These are phyloP conservation scores for Rattus norvegicus DNA, from an alignment of 2,113 vertebrate genomes.

Conservation along the genomic window DNA sequence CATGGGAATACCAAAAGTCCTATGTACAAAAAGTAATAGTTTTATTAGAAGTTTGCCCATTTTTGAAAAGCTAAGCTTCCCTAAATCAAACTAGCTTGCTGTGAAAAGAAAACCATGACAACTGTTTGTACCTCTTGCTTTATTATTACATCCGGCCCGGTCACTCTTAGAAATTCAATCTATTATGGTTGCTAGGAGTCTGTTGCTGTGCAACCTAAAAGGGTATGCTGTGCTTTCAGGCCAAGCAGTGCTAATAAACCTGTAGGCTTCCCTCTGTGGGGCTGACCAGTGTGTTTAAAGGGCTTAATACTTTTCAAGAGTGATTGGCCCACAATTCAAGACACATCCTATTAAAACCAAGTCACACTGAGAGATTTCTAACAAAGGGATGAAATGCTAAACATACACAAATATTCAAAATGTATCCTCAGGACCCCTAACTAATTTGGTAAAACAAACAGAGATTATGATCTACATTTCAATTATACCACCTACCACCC, in stretches of 20 bases:
- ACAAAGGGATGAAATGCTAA: slow-evolving; percentile 75
- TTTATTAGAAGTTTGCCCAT: slow-evolving; percentile 71
- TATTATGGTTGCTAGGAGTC: slow-evolving; percentile 88
- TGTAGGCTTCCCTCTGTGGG: slow-evolving; percentile 79
- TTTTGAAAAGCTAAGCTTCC: slow-evolving; percentile 74
- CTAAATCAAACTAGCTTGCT: slow-evolving; percentile 82
- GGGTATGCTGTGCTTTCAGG: slow-evolving; percentile 86
- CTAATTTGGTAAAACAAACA: slow-evolving; percentile 80
- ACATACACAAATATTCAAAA: slow-evolving; percentile 74
- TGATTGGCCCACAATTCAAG: slow-evolving; percentile 76
- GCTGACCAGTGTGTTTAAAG: slow-evolving; percentile 83
- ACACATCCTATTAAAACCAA: slow-evolving; percentile 80
- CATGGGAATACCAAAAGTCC: slow-evolving; percentile 61
- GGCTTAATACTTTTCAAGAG: slow-evolving; percentile 81
- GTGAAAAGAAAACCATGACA: slow-evolving; percentile 89
- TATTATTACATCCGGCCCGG: slow-evolving; percentile 89
- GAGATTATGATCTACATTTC: slow-evolving; percentile 78
- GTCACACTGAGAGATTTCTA: slow-evolving; percentile 74
- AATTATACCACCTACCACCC: slow-evolving; percentile 72
- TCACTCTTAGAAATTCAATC: slow-evolving; percentile 90
- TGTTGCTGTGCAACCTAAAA: slow-evolving; percentile 90
- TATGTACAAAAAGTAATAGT: slow-evolving; percentile 74
- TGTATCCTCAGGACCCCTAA: slow-evolving; percentile 63
- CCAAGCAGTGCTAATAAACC: slow-evolving; percentile 86
- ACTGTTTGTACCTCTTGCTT: slow-evolving; percentile 88